Evolutionary conservation across 2,888 invertebrate species (phyloP).

Genomic region (Drosophila neoperkinsi): DNA sequence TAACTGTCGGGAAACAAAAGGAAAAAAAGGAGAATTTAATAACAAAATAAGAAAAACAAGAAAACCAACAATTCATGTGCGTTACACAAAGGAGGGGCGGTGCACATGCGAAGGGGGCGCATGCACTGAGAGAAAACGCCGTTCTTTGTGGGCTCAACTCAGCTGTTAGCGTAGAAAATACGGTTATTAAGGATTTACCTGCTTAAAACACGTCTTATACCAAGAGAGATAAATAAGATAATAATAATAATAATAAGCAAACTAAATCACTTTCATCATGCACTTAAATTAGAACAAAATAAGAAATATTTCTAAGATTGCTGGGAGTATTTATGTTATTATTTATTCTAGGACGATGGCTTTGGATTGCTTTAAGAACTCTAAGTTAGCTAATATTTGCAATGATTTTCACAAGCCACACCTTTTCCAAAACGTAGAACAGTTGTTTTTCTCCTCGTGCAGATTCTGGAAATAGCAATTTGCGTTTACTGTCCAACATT

Average conservation of each 20-base stretch:
- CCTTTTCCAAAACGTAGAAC: not conserved
- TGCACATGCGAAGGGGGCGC: not conserved
- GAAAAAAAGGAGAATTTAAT: not conserved
- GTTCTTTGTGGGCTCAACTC: not conserved
- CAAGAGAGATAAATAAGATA: not conserved
- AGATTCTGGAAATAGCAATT: not conserved
- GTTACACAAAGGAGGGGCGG: conserved; percentile 8
- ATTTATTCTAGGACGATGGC: not conserved
- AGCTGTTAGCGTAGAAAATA: not conserved
- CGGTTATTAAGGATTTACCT: not conserved
- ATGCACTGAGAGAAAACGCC: not conserved
- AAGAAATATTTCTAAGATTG: not conserved
- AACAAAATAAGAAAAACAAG: not conserved
- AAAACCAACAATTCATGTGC: not conserved
- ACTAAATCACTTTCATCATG: not conserved
- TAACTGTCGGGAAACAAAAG: conserved; percentile 8
- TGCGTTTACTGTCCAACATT: not conserved
- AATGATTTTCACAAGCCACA: not conserved
- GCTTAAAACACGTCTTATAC: not conserved
- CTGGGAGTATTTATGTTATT: not conserved
- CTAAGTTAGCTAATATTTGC: not conserved
- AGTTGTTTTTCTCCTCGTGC: not conserved
- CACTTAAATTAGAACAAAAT: not conserved
- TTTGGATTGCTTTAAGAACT: not conserved
- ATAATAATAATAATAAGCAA: not conserved